Conservation (phyloP, 2,888 invertebrate species). For the Herminia tarsipennalis region DNA sequence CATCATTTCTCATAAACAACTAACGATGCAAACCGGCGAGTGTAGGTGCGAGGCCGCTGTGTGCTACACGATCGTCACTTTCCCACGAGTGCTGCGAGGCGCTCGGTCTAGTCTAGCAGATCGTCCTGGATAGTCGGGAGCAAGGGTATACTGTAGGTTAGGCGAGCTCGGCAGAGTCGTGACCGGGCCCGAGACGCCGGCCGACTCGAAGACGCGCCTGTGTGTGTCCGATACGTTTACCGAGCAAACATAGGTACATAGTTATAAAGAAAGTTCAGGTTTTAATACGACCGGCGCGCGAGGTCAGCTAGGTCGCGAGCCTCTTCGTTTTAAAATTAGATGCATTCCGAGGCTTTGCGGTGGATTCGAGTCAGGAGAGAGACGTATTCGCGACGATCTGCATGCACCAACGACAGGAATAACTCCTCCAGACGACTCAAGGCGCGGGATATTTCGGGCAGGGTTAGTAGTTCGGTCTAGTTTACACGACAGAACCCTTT, state of each 20-base stretch:
- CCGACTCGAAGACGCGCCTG: constrained; percentile 63
- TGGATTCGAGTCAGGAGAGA: constrained; percentile 64
- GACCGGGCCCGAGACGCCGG: constrained; percentile 74
- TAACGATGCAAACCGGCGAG: constrained; percentile 46
- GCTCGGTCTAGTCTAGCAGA: constrained; percentile 56
- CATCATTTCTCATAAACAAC: constrained; percentile 57
- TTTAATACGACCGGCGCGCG: constrained; percentile 80
- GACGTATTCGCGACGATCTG: constrained; percentile 69
- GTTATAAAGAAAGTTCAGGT: constrained; percentile 85
- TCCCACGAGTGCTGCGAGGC: constrained; percentile 71
- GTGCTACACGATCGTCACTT: constrained; percentile 70
- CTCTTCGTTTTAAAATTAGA: constrained; percentile 85
- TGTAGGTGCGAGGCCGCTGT: constrained; percentile 37
- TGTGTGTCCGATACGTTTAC: constrained; percentile 80
- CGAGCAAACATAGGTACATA: constrained; percentile 81
- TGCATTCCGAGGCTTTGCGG: constrained; percentile 81
- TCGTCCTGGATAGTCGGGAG: constrained; percentile 80
- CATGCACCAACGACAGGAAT: constrained; percentile 69
- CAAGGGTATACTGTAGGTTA: constrained; percentile 66
- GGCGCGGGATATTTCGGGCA: constrained; percentile 77
- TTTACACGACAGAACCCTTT: constrained; percentile 56
- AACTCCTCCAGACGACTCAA: constrained; percentile 71
- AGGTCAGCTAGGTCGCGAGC: constrained; percentile 83
- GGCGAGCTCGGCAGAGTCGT: constrained; percentile 66
- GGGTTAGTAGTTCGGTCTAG: constrained; percentile 79